phyloP scores from a whole-genome alignment of 2,888 invertebrate species.

The Cyclophora albipunctata region DNA sequence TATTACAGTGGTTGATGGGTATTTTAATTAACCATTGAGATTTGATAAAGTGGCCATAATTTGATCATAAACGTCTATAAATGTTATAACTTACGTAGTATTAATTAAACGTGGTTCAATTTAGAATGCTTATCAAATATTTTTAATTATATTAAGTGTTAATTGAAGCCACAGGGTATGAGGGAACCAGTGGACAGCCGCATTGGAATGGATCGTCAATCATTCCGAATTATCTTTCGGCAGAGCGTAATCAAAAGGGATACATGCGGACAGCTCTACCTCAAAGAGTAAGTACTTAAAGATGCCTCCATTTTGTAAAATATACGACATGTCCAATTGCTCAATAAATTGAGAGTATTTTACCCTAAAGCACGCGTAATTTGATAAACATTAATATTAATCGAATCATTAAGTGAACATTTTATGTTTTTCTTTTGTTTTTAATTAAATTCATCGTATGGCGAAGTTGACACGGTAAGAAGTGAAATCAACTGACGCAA shows the following conservation, averaged over 20 bases:
- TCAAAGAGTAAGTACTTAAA: not conserved
- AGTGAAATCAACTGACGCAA: not conserved
- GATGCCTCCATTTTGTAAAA: too few species aligned
- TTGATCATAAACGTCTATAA: constrained; percentile 24
- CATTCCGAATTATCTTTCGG: constrained; percentile 36
- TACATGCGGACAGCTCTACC: not conserved
- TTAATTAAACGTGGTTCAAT: constrained; percentile 30
- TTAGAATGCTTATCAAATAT: constrained; percentile 35
- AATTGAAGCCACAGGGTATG: constrained; percentile 42
- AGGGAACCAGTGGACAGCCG: constrained; percentile 32
- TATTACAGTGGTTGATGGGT: constrained; percentile 23
- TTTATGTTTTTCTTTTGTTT: too few species aligned
- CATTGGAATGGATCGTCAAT: constrained; percentile 43
- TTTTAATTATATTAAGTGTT: constrained; percentile 45
- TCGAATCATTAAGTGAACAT: too few species aligned
- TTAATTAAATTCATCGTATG: too few species aligned
- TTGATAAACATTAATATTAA: too few species aligned
- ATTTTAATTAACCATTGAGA: constrained; percentile 22
- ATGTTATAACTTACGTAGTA: constrained; percentile 21
- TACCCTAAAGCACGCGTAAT: too few species aligned
- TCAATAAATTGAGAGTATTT: too few species aligned
- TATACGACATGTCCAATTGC: too few species aligned
- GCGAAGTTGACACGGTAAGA: not conserved
- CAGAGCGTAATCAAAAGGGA: constrained; percentile 3
- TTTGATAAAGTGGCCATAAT: constrained; percentile 26